These are phyloP conservation scores for Knipowitschia caucasica DNA, from an alignment of 2,797 vertebrate species.

Conservation along the genomic window DNA sequence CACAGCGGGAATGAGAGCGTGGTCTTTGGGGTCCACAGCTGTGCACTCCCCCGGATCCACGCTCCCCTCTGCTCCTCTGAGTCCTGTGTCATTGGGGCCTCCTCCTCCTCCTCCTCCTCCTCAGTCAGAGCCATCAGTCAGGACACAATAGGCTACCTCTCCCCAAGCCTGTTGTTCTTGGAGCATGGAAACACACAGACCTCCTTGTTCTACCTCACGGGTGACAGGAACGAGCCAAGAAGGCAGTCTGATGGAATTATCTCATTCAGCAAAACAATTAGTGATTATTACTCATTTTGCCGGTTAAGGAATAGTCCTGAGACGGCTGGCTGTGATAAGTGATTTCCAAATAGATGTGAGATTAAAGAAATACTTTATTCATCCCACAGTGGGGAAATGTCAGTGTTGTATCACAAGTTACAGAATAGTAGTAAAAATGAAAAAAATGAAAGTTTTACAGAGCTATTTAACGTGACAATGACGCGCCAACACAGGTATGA, in stretches of 20 bases:
- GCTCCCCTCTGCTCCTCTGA: slow-evolving; percentile 81
- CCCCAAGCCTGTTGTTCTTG: slow-evolving; percentile 86
- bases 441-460: no score
- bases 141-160: slow-evolving; percentile 79
- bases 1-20: slow-evolving; percentile 66
- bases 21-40: slow-evolving; percentile 75
- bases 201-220: slow-evolving; percentile 81
- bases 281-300: slow-evolving; percentile 22
- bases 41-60: slow-evolving; percentile 77
- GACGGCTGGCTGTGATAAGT: slow-evolving; percentile 5
- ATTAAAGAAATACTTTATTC: no score
- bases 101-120: slow-evolving; percentile 70
- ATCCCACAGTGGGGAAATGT: no score
- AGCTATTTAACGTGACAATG: no score
- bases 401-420: no score
- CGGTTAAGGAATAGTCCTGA: slow-evolving; percentile 58
- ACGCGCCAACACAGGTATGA: no score
- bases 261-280: slow-evolving; percentile 69
- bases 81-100: slow-evolving; percentile 73
- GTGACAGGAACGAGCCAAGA: slow-evolving; percentile 84
- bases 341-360: no score
- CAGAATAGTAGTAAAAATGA: no score
- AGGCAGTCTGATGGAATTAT: slow-evolving; percentile 77
- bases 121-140: slow-evolving; percentile 74
- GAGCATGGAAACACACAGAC: slow-evolving; percentile 75